Evolutionary conservation across 2,888 invertebrate genomes (phyloP), one percentile per base, ranked within the genome.

Genomic region (Hypomecis punctinalis): DNA sequence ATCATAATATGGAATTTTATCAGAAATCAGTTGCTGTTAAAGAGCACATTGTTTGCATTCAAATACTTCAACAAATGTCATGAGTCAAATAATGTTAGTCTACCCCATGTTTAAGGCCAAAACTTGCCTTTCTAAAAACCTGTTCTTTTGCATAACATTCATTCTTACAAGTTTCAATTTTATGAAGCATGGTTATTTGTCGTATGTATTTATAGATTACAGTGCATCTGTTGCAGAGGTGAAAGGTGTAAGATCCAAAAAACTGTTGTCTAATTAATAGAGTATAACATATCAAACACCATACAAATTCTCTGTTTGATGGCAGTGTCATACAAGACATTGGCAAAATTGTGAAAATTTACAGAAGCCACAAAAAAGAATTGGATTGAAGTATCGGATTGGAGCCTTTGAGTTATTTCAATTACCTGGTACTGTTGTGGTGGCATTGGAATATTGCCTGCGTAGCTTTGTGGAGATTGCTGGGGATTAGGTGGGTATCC

Each of bases 391-490:
- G 40, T 40, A 40, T n/a, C n/a, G n/a, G n/a, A n/a, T n/a, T 39
- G 6, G 9, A 9, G 8, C 8, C 7, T 42, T 23, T n/a, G n/a
- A n/a, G n/a, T n/a, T n/a, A n/a, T n/a, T n/a, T n/a, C n/a, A n/a
- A 33, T 52, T 82, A 91, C 94, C 84, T 94, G 94, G 70, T 94
- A 94, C 67, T 92, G 86, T 75, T 94, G 94, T 48, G 93, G 84
- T 54, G 91, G 87, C 73, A 92, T 92, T 40, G 88, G 86, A 73
- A 93, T 90, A 71, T 80, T 90, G 47, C 86, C 89, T 70, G 90
- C 90, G 73, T 91, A 92, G 67, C 76, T 85, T 72, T 92, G 93
- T 33, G 91, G 85, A 35, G 91, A 82, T 68, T 89, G 92, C 71
- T 91, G 91, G 43, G 90, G 84, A 69, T 91, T 92, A 5, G 84